Evolutionary conservation across 2,888 invertebrate species (phyloP).

Genomic region (Meloe dianella): DNA sequence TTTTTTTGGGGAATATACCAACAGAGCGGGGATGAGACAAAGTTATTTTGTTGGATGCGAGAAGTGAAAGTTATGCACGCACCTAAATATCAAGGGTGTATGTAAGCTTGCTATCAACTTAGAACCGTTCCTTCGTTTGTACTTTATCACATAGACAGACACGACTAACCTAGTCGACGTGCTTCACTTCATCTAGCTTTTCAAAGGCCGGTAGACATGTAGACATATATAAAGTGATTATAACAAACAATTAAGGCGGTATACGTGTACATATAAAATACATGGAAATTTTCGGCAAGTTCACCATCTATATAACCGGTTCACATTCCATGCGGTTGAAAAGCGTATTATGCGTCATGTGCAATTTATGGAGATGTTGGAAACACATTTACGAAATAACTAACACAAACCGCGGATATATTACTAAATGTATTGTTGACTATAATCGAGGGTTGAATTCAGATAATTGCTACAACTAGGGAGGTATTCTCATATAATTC

Average conservation of each 20-base stretch:
- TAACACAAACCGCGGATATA: conserved; percentile 3
- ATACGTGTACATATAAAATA: background rate
- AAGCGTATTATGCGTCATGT: conserved; percentile 25
- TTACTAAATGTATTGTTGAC: background rate
- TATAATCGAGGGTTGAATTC: conserved; percentile 11
- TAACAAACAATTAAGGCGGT: conserved; percentile 4
- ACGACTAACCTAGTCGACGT: conserved; percentile 13
- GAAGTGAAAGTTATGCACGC: conserved; percentile 32
- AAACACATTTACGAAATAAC: conserved; percentile 12
- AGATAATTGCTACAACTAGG: background rate
- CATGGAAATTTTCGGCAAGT: conserved; percentile 4
- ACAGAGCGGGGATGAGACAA: conserved; percentile 3
- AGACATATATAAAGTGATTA: background rate
- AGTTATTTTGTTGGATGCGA: conserved; percentile 31
- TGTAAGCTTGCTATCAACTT: conserved; percentile 41
- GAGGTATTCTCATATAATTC: background rate
- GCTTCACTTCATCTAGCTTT: conserved; percentile 35
- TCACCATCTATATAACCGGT: conserved; percentile 8
- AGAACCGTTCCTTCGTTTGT: conserved; percentile 37
- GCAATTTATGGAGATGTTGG: conserved; percentile 26
- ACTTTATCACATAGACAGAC: conserved; percentile 35
- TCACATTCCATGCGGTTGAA: conserved; percentile 28
- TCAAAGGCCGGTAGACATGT: background rate
- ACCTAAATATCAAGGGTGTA: conserved; percentile 41
- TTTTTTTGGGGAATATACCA: background rate